Evolutionary conservation across 2,113 vertebrate genomes (phyloP).

Genomic region (Crocuta crocuta): DNA sequence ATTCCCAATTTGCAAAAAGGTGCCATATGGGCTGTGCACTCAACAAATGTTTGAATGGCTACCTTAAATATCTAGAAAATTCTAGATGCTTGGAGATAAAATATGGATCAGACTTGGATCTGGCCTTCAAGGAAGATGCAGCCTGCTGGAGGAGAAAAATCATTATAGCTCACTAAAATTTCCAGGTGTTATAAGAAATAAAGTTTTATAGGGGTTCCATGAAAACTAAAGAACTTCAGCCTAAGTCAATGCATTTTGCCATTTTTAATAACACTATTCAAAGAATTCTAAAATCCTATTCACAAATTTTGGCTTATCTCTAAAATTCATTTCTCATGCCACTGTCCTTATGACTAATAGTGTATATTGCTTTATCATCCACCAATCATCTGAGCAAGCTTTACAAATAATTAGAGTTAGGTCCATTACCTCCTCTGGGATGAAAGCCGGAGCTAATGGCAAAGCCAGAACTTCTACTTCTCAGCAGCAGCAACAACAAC

Average conservation of each 20-base stretch:
- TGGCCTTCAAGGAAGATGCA: not conserved
- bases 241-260: not conserved
- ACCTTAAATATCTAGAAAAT: not conserved
- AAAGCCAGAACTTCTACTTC: not conserved
- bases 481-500: not conserved
- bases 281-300: not conserved
- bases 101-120: not conserved
- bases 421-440: not conserved
- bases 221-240: not conserved
- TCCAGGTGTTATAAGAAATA: not conserved
- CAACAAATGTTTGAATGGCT: not conserved
- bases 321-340: not conserved
- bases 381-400: conserved; percentile 10
- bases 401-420: conserved; percentile 40
- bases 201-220: not conserved
- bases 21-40: not conserved
- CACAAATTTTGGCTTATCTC: not conserved
- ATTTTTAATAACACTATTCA: not conserved
- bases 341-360: not conserved
- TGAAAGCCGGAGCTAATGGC: not conserved
- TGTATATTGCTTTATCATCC: conserved; percentile 11
- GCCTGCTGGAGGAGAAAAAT: not conserved
- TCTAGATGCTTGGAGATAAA: not conserved
- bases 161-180: not conserved
- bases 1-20: not conserved